Evolutionary conservation across 2,888 invertebrate genomes (phyloP).

Genomic region (Eugnorisma glareosa): DNA sequence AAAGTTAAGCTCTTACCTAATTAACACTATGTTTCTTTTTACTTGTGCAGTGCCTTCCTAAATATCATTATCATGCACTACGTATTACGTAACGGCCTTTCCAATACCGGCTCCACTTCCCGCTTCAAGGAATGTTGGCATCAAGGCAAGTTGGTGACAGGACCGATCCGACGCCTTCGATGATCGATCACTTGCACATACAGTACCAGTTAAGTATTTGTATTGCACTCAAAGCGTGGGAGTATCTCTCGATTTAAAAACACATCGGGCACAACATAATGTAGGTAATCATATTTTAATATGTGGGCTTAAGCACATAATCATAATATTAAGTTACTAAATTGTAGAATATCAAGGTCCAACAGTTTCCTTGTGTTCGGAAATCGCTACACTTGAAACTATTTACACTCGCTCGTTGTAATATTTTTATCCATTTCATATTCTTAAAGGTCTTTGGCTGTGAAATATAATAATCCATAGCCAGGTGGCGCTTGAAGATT

Average conservation of each 20-base stretch:
- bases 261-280: slow-evolving; percentile 35
- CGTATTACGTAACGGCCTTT: slow-evolving; percentile 56
- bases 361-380: slow-evolving; percentile 47
- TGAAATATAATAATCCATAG: slow-evolving; percentile 37
- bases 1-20: slow-evolving; percentile 16
- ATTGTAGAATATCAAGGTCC: slow-evolving; percentile 62
- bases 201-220: slow-evolving; percentile 32
- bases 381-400: slow-evolving; percentile 32
- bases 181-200: slow-evolving; percentile 51
- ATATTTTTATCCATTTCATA: slow-evolving; percentile 26
- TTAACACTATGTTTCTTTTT: slow-evolving; percentile 18
- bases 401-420: slow-evolving; percentile 4
- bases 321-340: slow-evolving; percentile 50
- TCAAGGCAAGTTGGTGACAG: slow-evolving; percentile 83
- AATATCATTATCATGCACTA: slow-evolving; percentile 33
- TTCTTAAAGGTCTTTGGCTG: slow-evolving; percentile 9
- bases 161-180: slow-evolving; percentile 61
- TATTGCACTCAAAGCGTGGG: slow-evolving; percentile 59
- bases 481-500: slow-evolving; percentile 44
- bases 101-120: slow-evolving; percentile 75
- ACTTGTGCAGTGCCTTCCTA: slow-evolving; percentile 12
- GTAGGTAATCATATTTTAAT: slow-evolving; percentile 40
- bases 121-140: slow-evolving; percentile 81
- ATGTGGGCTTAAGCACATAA: slow-evolving; percentile 59
- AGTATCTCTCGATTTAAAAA: slow-evolving; percentile 51